phyloP scores from a whole-genome alignment of 2,888 invertebrate genomes.

The Lasioglossum calceatum region DNA sequence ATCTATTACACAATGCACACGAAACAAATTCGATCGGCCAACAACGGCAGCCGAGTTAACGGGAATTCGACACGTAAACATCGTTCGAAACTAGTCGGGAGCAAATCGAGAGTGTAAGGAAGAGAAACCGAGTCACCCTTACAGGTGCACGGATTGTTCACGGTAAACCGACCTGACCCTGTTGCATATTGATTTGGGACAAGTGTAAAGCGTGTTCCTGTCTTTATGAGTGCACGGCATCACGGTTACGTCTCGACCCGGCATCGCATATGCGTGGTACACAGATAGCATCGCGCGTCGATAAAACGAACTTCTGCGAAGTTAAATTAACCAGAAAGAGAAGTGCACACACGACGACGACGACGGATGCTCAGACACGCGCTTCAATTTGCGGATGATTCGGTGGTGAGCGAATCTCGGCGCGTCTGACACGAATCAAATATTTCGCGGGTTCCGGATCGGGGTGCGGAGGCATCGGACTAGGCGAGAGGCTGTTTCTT shows the following conservation, averaged over 20 bases:
- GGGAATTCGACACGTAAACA: not conserved
- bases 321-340: conserved; percentile 3
- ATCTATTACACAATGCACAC: not conserved
- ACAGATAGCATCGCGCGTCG: conserved; percentile 9
- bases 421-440: not conserved
- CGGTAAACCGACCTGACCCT: conserved; percentile 21
- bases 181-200: conserved; percentile 49
- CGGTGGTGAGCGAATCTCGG: too few species aligned
- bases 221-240: conserved; percentile 17
- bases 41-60: not conserved
- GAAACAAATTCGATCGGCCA: not conserved
- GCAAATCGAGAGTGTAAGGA: conserved; percentile 5
- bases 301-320: conserved; percentile 18
- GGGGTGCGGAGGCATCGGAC: not conserved
- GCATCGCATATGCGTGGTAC: not conserved
- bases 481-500: not conserved
- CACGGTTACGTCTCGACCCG: conserved; percentile 12
- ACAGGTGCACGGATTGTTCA: conserved; percentile 24
- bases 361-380: not conserved
- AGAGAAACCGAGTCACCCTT: conserved; percentile 25
- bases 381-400: conserved; percentile 6
- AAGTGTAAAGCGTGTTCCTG: conserved; percentile 37
- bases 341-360: not conserved
- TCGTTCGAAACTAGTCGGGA: not conserved
- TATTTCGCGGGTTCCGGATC: not conserved